Conservation (phyloP, 92 coral and sea anemone genomes). For the Paragorgia papillata region DNA sequence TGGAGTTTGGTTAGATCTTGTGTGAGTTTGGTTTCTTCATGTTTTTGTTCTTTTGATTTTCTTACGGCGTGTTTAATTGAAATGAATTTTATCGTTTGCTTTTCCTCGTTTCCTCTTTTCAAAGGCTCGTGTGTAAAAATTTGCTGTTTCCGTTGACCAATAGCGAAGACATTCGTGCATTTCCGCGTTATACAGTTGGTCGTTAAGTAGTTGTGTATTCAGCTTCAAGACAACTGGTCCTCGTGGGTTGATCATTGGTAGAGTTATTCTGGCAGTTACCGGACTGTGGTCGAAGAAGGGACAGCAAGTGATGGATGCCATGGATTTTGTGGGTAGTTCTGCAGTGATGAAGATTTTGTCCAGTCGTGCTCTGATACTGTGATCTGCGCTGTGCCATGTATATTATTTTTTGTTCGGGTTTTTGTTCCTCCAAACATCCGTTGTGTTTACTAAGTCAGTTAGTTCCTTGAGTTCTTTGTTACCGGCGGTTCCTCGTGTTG, state of each 20-base stretch:
- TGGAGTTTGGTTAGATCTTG: not conserved
- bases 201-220: not conserved
- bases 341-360: slow-evolving; percentile 23
- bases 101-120: not conserved
- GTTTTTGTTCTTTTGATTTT: not conserved
- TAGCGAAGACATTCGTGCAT: not conserved
- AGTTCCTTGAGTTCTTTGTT: not conserved
- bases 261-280: not conserved
- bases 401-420: not conserved
- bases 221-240: slow-evolving; percentile 1
- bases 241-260: not conserved
- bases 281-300: slow-evolving; percentile 43
- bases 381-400: slow-evolving; percentile 27
- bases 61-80: not conserved
- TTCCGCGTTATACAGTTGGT: not conserved
- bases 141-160: not conserved
- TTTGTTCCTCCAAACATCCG: slow-evolving; percentile 19
- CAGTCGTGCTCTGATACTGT: not conserved
- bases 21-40: not conserved
- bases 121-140: too few relatives aligned
- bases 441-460: not conserved
- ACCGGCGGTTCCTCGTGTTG: not conserved
- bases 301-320: not conserved
- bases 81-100: not conserved
- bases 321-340: not conserved